Conservation (phyloP, 2,797 vertebrate species). For the Chelon labrosus region DNA sequence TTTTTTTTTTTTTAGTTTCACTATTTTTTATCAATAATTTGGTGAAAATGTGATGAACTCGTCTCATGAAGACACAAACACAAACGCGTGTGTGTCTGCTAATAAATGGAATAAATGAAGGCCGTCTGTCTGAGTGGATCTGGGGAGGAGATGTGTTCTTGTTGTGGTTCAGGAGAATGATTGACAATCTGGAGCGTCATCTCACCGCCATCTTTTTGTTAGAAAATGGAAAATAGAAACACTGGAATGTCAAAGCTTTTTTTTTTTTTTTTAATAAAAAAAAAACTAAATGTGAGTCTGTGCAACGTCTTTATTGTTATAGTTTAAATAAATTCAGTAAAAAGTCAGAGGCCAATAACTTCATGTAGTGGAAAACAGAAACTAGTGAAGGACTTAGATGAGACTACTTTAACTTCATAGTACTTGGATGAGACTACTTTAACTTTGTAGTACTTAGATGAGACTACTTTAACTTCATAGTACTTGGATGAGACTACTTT, state of each 20-base stretch:
- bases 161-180: conserved; percentile 59
- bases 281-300: conserved; percentile 37
- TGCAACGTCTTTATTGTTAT: neutral
- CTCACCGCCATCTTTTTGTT: conserved; percentile 73
- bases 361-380: too few relatives aligned
- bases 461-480: too few relatives aligned
- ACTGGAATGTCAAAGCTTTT: conserved; percentile 87
- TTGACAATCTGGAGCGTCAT: conserved; percentile 77
- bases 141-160: conserved; percentile 29
- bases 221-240: conserved; percentile 85
- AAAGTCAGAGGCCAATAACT: too few relatives aligned
- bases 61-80: conserved; percentile 25
- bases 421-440: too few relatives aligned
- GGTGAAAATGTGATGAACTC: conserved; percentile 33
- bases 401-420: too few relatives aligned
- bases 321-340: too few relatives aligned
- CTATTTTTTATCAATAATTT: conserved; percentile 27
- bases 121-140: conserved; percentile 32
- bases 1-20: conserved; percentile 3
- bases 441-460: too few relatives aligned
- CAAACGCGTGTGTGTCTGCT: conserved; percentile 34
- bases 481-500: too few relatives aligned
- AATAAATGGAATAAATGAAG: conserved; percentile 39
- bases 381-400: too few relatives aligned
- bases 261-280: conserved; percentile 74